A percentile compares a stretch with the other conserved stretches of the same genome.
phyloP scores from a whole-genome alignment of 64 coral and sea anemone genomes.

The Catalaphyllia jardinei region DNA sequence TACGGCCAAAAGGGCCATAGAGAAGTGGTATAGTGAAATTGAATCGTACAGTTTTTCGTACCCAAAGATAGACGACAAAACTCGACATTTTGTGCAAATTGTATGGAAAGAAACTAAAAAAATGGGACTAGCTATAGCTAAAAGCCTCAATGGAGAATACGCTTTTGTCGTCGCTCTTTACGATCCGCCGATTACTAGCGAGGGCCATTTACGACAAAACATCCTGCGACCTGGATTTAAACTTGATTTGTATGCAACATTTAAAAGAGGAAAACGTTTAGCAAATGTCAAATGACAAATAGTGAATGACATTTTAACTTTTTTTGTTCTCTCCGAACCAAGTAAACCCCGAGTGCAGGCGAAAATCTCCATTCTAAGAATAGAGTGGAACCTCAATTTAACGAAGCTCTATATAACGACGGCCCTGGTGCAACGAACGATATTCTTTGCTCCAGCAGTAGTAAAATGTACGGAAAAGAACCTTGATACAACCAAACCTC shows the following conservation, averaged over 20 bases:
- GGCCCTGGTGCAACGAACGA: too few relatives aligned
- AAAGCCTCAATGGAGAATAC: slow-evolving; percentile 71
- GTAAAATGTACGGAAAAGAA: too few relatives aligned
- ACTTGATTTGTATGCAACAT: slow-evolving; percentile 59
- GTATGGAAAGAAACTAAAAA: slow-evolving; percentile 76
- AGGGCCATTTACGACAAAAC: slow-evolving; percentile 42
- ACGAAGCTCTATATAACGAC: too few relatives aligned
- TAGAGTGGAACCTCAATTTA: too few relatives aligned
- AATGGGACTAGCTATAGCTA: slow-evolving; percentile 64
- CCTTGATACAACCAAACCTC: too few relatives aligned
- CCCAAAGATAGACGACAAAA: slow-evolving; percentile 58
- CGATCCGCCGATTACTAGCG: slow-evolving; percentile 27
- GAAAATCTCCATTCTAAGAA: too few relatives aligned
- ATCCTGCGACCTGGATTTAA: slow-evolving; percentile 39
- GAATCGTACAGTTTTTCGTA: slow-evolving; percentile 86
- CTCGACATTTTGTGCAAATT: slow-evolving; percentile 88
- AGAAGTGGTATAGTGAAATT: slow-evolving; percentile 81
- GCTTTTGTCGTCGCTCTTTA: slow-evolving; percentile 86
- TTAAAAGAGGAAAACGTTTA: slow-evolving; percentile 9
- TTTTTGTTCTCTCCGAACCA: too few relatives aligned
- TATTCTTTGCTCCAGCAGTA: too few relatives aligned
- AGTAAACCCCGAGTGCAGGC: too few relatives aligned
- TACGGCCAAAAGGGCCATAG: slow-evolving; percentile 48
- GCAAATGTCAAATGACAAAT: background rate
- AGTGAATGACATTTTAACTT: too few relatives aligned